These are phyloP conservation scores for Lepidocyrtoides sp. DNA, from an alignment of 2,888 invertebrate genomes.

Conservation along the genomic window DNA sequence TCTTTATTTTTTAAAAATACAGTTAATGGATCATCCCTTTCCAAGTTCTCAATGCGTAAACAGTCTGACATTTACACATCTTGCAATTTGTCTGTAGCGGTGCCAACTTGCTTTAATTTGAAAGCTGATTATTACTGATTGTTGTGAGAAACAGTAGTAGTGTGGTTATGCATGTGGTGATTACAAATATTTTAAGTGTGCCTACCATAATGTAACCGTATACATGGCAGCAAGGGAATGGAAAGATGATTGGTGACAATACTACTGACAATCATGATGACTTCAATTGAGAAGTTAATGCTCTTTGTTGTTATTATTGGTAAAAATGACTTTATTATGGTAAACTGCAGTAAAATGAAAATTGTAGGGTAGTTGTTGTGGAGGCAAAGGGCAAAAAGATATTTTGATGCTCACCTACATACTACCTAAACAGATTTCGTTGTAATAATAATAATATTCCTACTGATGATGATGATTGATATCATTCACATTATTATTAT, in stretches of 20 bases:
- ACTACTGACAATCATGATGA: background rate
- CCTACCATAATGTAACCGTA: background rate
- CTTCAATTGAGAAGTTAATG: slow-evolving; percentile 33
- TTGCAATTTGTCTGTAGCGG: slow-evolving; percentile 47
- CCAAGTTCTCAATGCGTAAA: slow-evolving; percentile 26
- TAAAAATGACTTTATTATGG: slow-evolving; percentile 12
- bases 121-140: background rate
- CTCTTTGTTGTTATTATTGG: slow-evolving; percentile 44
- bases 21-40: slow-evolving; percentile 43
- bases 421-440: no score
- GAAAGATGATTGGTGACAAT: background rate
- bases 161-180: background rate
- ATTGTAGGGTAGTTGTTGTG: background rate
- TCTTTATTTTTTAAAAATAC: background rate
- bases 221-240: background rate
- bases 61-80: slow-evolving; percentile 38
- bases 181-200: slow-evolving; percentile 32
- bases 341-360: slow-evolving; percentile 24
- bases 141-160: background rate
- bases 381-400: background rate
- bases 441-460: background rate
- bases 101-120: slow-evolving; percentile 43
- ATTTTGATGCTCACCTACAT: background rate
- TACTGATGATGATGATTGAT: slow-evolving; percentile 31
- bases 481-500: background rate